Base-by-base conservation (phyloP, 2,113 vertebrate genomes). In the Vireo altiloquus region DNA sequence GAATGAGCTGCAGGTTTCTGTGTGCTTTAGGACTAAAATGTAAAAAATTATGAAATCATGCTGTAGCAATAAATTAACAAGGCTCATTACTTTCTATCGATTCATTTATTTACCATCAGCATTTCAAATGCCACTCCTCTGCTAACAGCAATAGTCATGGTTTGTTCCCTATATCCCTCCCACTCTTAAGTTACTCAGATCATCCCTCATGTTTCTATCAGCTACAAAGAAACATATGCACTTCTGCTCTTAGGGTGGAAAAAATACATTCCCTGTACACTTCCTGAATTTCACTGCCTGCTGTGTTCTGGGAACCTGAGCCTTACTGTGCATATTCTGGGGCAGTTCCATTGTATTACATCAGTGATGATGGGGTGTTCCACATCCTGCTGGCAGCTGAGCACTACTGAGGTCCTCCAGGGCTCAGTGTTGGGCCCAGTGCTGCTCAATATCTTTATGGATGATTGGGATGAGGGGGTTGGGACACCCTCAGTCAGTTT, bases 361-460 rank as follows among this genome's bases (percentile, higher is more conserved):
- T 2, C 13, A 33, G 19, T 4, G 53, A 13, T 15, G 17, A 5
- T 30, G 53, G 53, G 24, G 9, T 18, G 39, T 25, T 53, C n/a
- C n/a, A 40, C 30, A 25, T 25, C 28, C 39, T 14, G 14, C 40
- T 42, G 57, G 20, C 65, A 64, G 6, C 49, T 24, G n/a, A 15
- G 56, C 22, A 57, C 56, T 18, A 6, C 4, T 22, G 66, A 19
- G 22, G 8, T 5, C 39, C 42, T 49, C 27, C 37, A 20, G 31
- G 14, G 22, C 9, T 9, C 50, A 31, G 13, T 4, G 5, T 4
- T 39, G 77, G 15, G 13, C 23, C 44, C 53, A 46, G 53, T 7
- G 2, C 37, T 52, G 13, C 13, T 52, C 28, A 16, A 0, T 7
- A 1, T 10, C 35, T 37, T 13, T 5, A 5, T 9, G 37, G 20